These are phyloP conservation scores for Muntiacus reevesi DNA, from an alignment of 2,113 vertebrate genomes.

Conservation along the genomic window DNA sequence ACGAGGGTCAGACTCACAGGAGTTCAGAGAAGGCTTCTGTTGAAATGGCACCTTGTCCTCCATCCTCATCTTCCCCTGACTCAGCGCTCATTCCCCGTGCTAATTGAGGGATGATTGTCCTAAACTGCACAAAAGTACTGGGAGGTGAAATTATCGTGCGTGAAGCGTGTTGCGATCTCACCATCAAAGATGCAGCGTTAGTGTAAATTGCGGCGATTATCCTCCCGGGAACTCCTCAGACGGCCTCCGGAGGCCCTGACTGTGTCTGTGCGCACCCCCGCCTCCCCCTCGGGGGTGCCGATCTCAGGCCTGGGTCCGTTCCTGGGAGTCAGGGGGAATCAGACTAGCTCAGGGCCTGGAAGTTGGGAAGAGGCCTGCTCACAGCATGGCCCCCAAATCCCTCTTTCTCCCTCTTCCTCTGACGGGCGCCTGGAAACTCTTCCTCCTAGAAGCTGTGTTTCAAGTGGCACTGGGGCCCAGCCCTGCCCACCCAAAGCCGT, in stretches of 20 bases:
- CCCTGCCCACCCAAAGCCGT: background rate
- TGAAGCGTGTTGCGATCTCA: background rate
- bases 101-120: background rate
- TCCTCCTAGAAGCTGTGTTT: background rate
- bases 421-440: background rate
- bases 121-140: background rate
- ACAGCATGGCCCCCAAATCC: background rate
- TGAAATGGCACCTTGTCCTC: background rate
- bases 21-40: background rate
- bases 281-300: slow-evolving; percentile 52
- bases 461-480: background rate
- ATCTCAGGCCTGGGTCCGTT: slow-evolving; percentile 71
- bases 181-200: background rate
- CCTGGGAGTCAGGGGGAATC: slow-evolving; percentile 64
- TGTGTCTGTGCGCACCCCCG: slow-evolving; percentile 51
- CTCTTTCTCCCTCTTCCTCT: background rate
- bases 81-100: background rate
- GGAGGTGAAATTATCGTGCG: slow-evolving; percentile 28
- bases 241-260: slow-evolving; percentile 28
- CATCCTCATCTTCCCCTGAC: background rate
- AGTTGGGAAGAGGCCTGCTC: slow-evolving; percentile 59
- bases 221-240: slow-evolving; percentile 42
- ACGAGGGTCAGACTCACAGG: background rate
- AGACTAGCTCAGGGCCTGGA: slow-evolving; percentile 59
- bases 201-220: background rate